Evolutionary conservation across 2,888 invertebrate genomes (phyloP).

Genomic region (Seladonia tumulorum): DNA sequence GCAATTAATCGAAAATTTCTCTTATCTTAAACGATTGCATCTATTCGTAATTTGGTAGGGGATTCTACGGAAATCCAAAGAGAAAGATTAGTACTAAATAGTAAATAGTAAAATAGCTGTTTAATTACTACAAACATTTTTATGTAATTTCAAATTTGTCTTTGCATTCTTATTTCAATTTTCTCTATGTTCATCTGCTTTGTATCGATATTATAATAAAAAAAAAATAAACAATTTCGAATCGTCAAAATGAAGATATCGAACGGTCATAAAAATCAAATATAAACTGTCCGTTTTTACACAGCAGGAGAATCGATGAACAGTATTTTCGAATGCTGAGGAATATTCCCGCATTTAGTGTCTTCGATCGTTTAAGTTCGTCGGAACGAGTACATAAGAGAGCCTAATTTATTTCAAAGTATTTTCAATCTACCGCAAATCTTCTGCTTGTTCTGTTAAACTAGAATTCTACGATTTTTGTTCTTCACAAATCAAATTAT

Average conservation of each 20-base stretch:
- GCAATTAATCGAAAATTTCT: not conserved
- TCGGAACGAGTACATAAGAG: not conserved
- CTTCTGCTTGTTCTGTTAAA: not conserved
- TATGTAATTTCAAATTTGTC: not conserved
- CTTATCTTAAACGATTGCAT: too few relatives aligned
- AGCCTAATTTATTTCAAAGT: constrained; percentile 11
- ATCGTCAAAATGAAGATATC: not conserved
- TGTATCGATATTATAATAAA: not conserved
- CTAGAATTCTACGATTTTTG: constrained; percentile 5
- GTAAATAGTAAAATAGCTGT: too few relatives aligned
- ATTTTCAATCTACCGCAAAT: not conserved
- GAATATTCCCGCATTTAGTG: constrained; percentile 16
- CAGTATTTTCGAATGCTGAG: constrained; percentile 22
- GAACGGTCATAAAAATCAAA: constrained; percentile 17
- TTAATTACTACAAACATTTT: not conserved
- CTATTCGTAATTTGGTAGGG: not conserved
- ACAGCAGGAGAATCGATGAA: not conserved
- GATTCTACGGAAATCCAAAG: not conserved
- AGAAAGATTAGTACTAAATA: not conserved
- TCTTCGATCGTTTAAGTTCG: constrained; percentile 23
- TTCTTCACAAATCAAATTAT: not conserved
- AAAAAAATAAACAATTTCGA: not conserved
- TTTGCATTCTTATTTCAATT: not conserved
- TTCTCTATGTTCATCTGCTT: not conserved
- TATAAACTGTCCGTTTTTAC: constrained; percentile 24